phyloP scores from a whole-genome alignment of 2,888 invertebrate genomes.

The Cryptops parisi region DNA sequence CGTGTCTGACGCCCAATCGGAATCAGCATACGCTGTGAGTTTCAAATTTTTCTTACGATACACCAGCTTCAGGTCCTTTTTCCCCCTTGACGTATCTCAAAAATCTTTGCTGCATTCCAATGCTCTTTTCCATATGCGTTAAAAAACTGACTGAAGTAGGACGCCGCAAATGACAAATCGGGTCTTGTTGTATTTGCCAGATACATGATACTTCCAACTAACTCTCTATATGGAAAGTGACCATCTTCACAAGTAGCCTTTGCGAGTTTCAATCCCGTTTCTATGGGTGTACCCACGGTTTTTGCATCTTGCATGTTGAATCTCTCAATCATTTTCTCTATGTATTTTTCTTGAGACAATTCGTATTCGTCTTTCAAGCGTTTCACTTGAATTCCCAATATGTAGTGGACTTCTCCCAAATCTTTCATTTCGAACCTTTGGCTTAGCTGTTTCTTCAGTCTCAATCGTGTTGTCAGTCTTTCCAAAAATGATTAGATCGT shows the following conservation, averaged over 20 bases:
- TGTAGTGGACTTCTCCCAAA: not conserved
- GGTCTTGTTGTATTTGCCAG: too few relatives aligned
- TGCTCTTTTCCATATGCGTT: constrained; percentile 18
- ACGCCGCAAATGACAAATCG: constrained; percentile 21
- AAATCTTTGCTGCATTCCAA: constrained; percentile 26
- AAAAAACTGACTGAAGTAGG: constrained; percentile 20
- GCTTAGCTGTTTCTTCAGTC: not conserved
- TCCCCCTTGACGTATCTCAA: too few relatives aligned
- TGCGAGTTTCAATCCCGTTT: not conserved
- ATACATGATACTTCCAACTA: constrained; percentile 22
- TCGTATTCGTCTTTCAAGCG: not conserved
- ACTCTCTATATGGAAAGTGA: constrained; percentile 17
- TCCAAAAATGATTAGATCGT: not conserved
- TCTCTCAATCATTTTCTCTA: not conserved
- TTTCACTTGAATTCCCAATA: not conserved
- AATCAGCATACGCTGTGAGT: too few relatives aligned
- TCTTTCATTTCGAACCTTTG: not conserved
- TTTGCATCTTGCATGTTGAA: not conserved
- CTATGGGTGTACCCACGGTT: not conserved
- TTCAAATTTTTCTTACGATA: too few relatives aligned
- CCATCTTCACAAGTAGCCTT: not conserved
- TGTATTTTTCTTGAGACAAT: not conserved
- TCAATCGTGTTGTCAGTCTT: not conserved
- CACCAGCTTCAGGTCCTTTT: too few relatives aligned
- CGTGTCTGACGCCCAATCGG: too few relatives aligned